phyloP scores from a whole-genome alignment of 2,797 vertebrate genomes.

The Lateolabrax maculatus region DNA sequence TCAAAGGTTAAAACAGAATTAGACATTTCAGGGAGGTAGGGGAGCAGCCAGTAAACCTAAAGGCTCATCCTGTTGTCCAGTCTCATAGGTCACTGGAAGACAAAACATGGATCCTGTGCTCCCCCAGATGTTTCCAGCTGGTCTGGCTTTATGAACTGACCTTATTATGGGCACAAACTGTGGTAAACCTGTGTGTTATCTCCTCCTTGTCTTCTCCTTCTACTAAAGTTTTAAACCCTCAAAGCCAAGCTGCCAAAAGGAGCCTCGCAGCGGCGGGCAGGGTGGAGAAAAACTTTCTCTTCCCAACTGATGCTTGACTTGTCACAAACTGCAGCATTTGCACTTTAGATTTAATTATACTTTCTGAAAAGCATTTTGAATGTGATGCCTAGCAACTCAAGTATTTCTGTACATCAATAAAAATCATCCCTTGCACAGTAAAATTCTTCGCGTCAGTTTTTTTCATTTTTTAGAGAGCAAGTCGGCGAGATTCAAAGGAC shows the following conservation, averaged over 20 bases:
- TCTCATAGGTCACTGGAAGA: neutral
- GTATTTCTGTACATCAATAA: conserved; percentile 55
- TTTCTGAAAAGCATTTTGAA: conserved; percentile 12
- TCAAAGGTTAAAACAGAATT: neutral
- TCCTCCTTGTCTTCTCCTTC: neutral
- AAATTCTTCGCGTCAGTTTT: neutral
- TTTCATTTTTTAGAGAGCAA: neutral
- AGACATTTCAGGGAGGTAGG: neutral
- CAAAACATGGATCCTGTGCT: neutral
- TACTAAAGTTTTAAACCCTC: neutral
- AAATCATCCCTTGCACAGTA: conserved; percentile 57
- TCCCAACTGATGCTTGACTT: conserved; percentile 21
- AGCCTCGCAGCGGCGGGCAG: neutral
- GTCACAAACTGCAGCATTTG: conserved; percentile 59
- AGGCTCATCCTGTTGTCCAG: too few species aligned
- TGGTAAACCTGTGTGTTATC: neutral
- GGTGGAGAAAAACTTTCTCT: neutral
- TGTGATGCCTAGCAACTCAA: neutral
- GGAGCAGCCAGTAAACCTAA: neutral
- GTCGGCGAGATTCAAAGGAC: neutral
- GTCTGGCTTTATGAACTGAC: conserved; percentile 25
- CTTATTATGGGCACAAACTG: neutral
- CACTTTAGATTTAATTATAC: conserved; percentile 63
- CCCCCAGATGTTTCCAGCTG: conserved; percentile 48
- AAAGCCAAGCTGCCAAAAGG: neutral